Evolutionary conservation across 2,113 vertebrate genomes (phyloP), one percentile per base, ranked within the genome.

Genomic region (Chaetodon trifascialis): DNA sequence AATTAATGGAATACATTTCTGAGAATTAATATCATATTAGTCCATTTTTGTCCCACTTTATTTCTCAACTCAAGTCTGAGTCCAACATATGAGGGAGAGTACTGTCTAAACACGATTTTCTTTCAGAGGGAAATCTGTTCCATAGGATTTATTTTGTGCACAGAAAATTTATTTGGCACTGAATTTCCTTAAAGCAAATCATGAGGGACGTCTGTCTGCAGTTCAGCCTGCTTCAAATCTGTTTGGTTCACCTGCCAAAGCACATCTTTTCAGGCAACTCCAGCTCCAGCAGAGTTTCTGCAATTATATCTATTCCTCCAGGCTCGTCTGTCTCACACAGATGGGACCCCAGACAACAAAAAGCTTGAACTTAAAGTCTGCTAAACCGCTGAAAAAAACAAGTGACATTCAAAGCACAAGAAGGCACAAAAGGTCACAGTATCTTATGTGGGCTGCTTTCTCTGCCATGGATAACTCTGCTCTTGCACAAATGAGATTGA

Each of bases 231-330:
- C 9, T 71, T 88, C 4, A 64, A 12, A 83, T 67, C 36, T 68
- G 73, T 82, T 72, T 84, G 30, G 51, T 67, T 15, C 64, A 65
- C 73, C 73, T 46, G 46, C 58, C 73, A 73, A 76, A 79, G 70
- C 46, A 25, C 9, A 60, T 42, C 10, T 68, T 73, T 66, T 85
- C 47, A 81, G 49, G 58, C 66, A 69, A 36, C 14, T 65, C 60
- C 70, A 79, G 62, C 79, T 78, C 59, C 47, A 47, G 0, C 14
- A 64, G 72, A 80, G 70, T 78, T 72, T 47, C 30, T 72, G 30
- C 23, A 82, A 42, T 70, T 4, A 23, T 34, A 56, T 55, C 2
- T 52, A 16, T 15, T 55, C 47, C 12, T 21, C 59, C 30, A 11
- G 7, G 7, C 23, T 58, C 54, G 12, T 67, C 44, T 73, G 51